These are phyloP conservation scores for Ptyas mucosa DNA, from an alignment of 2,113 vertebrate genomes.

Conservation along the genomic window DNA sequence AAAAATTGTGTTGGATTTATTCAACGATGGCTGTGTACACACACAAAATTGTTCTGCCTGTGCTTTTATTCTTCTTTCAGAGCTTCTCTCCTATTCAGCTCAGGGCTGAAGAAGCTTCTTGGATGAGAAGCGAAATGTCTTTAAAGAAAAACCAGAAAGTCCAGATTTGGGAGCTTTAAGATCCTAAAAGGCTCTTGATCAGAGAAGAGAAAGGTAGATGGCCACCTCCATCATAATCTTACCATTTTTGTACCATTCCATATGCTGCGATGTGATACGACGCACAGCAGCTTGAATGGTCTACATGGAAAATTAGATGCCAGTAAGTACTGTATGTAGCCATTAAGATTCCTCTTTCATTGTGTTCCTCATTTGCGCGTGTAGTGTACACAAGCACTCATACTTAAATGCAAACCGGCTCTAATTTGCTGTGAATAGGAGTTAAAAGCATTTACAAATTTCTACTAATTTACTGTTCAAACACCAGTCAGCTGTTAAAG, in stretches of 20 bases:
- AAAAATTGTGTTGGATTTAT: not conserved
- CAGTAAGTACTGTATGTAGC: not conserved
- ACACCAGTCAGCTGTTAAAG: constrained; percentile 30
- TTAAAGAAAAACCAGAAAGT: too few relatives aligned
- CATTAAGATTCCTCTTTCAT: not conserved
- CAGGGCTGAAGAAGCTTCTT: too few relatives aligned
- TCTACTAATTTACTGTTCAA: constrained; percentile 53
- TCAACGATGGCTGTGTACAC: not conserved
- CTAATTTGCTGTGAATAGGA: constrained; percentile 25
- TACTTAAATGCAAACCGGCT: not conserved
- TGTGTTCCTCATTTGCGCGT: not conserved
- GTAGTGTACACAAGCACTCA: constrained; percentile 2
- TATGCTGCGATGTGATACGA: not conserved
- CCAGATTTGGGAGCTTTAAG: too few relatives aligned
- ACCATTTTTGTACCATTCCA: not conserved
- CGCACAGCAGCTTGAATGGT: not conserved
- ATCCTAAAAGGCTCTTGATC: not conserved
- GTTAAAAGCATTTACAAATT: not conserved
- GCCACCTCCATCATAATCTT: not conserved
- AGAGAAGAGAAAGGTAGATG: not conserved
- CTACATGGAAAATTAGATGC: not conserved
- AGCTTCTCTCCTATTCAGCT: not conserved
- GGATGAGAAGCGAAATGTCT: too few relatives aligned
- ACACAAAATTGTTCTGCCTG: not conserved
- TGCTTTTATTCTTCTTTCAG: not conserved